Evolutionary conservation across 30 jellyfish, hydroid and myxozoan species (phyloP), one percentile per base, ranked within the genome.

Genomic region (Rhopilema esculentum): DNA sequence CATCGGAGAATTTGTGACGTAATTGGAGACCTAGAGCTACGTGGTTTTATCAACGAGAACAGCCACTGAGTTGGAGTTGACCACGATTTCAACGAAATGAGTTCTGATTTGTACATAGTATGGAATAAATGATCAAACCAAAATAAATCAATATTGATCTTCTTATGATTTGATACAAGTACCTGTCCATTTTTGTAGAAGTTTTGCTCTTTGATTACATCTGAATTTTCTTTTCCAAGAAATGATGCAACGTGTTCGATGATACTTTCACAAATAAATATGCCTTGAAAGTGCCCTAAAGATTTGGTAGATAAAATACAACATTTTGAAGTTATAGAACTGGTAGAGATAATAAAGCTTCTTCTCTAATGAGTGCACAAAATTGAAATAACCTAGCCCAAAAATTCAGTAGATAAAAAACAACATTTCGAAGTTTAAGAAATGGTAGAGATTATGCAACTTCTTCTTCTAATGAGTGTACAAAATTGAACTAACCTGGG

Each of bases 131-230:
- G n/a, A n/a, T n/a, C n/a, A n/a, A n/a, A n/a, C n/a, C n/a, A n/a
- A n/a, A n/a, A n/a, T n/a, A n/a, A n/a, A n/a, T n/a, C n/a, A n/a
- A n/a, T n/a, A n/a, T n/a, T n/a, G n/a, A n/a, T n/a, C n/a, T n/a
- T n/a, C n/a, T n/a, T n/a, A n/a, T n/a, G n/a, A n/a, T n/a, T n/a
- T 21, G 29, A 50, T 8, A 1, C 53, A 26, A 24, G n/a, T 74
- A 85, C 93, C 88, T 85, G 93, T 19, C 93, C 93, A 69, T 57
- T 75, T 77, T 29, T 62, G 50, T 85, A 85, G 24, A 85, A 73
- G 79, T 85, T 85, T 19, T 62, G 51, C n/a, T 85, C 93, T 72
- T 64, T 72, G 25, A 85, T 75, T 40, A 53, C 88, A 18, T 85
- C 88, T 6, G 88, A 21, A 31, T 88, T 57, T 40, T 85, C 48